Evolutionary conservation across 2,888 invertebrate species (phyloP).

Genomic region (Campaea margaritaria): DNA sequence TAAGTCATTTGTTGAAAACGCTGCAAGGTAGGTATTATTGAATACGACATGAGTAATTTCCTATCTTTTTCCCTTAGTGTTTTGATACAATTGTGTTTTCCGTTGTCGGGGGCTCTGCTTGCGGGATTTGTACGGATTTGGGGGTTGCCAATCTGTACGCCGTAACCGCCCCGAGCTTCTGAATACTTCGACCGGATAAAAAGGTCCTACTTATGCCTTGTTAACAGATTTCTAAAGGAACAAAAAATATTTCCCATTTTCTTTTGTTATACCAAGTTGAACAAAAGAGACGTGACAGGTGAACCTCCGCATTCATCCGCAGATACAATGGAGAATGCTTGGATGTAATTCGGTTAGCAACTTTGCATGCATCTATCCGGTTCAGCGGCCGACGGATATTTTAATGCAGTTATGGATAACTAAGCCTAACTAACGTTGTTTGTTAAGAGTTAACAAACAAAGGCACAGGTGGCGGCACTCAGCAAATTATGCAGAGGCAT

Average conservation of each 20-base stretch:
- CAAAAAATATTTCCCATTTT: conserved; percentile 50
- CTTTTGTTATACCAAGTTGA: conserved; percentile 43
- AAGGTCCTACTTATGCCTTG: conserved; percentile 69
- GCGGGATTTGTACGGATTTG: conserved; percentile 78
- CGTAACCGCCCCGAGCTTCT: conserved; percentile 67
- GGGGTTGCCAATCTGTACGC: conserved; percentile 71
- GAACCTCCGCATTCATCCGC: conserved; percentile 30
- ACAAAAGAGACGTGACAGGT: conserved; percentile 48
- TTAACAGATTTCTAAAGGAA: conserved; percentile 70
- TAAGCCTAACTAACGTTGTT: conserved; percentile 37
- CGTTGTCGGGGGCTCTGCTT: conserved; percentile 55
- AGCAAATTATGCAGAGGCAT: conserved; percentile 81
- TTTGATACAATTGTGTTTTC: conserved; percentile 70
- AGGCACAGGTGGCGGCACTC: conserved; percentile 76
- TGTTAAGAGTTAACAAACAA: conserved; percentile 55
- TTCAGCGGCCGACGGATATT: conserved; percentile 20
- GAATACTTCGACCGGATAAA: conserved; percentile 72
- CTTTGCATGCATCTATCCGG: conserved; percentile 17
- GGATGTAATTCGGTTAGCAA: conserved; percentile 30
- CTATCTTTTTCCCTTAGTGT: conserved; percentile 53
- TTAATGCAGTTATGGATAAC: conserved; percentile 32
- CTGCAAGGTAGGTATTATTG: conserved; percentile 20
- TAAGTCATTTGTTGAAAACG: background rate
- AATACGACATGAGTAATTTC: conserved; percentile 44
- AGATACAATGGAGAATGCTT: conserved; percentile 23